Evolutionary conservation across 2,797 vertebrate genomes (phyloP).

Genomic region (Sternarchorhynchus goeldii): DNA sequence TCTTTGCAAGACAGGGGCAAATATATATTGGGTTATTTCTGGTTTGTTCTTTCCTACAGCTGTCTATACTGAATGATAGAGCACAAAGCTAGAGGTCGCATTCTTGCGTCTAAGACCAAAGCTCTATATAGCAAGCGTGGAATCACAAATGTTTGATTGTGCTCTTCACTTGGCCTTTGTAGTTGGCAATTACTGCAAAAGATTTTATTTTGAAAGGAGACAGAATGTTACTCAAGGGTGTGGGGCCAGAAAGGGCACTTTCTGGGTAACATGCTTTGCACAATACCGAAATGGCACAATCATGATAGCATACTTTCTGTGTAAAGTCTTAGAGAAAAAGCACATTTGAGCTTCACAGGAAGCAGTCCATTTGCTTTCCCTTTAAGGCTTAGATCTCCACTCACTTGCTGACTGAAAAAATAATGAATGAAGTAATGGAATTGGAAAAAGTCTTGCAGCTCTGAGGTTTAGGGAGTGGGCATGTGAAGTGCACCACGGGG

Average conservation of each 20-base stretch:
- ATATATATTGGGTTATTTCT: neutral
- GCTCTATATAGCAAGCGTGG: slow-evolving; percentile 51
- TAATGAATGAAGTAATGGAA: slow-evolving; percentile 35
- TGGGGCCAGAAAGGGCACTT: neutral
- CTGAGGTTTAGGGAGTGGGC: slow-evolving; percentile 36
- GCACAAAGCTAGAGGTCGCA: slow-evolving; percentile 35
- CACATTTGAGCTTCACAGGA: slow-evolving; percentile 42
- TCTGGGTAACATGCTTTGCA: neutral
- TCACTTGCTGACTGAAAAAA: slow-evolving; percentile 39
- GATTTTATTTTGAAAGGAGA: neutral
- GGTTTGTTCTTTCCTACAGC: neutral
- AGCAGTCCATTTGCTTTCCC: slow-evolving; percentile 21
- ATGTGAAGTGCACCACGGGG: slow-evolving; percentile 41
- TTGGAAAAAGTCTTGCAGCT: slow-evolving; percentile 41
- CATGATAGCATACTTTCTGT: neutral
- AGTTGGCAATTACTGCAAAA: neutral
- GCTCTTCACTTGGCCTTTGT: neutral
- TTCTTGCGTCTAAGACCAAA: slow-evolving; percentile 56
- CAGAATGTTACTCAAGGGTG: neutral
- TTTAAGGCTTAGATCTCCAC: slow-evolving; percentile 42
- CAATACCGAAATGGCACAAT: neutral
- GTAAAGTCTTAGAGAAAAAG: slow-evolving; percentile 22
- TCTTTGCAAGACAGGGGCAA: neutral
- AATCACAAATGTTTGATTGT: slow-evolving; percentile 5
- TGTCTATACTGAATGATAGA: neutral